Conservation (phyloP, 2,888 invertebrate species). For the Apamea crenata region DNA sequence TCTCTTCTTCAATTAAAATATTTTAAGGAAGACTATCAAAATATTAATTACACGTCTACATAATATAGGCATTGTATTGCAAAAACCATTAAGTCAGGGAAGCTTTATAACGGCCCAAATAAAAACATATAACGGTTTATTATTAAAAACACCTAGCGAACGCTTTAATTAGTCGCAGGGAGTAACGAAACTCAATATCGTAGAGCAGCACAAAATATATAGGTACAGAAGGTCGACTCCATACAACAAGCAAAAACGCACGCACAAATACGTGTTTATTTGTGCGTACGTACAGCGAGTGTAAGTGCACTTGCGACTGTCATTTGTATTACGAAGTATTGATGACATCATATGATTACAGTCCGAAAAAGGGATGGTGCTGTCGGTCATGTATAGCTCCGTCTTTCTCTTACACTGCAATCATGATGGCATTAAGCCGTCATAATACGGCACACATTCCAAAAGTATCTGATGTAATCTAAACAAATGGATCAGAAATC, state of each 20-base stretch:
- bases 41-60: conserved; percentile 23
- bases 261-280: too few species aligned
- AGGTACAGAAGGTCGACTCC: conserved; percentile 10
- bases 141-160: conserved; percentile 56
- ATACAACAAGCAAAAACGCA: background rate
- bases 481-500: background rate
- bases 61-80: conserved; percentile 3
- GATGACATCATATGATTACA: too few species aligned
- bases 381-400: too few species aligned
- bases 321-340: background rate
- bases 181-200: conserved; percentile 64
- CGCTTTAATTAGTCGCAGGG: conserved; percentile 59
- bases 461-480: background rate
- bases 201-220: background rate
- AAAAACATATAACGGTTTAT: conserved; percentile 42
- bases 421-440: too few species aligned
- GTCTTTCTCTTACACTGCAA: too few species aligned
- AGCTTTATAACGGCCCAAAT: conserved; percentile 37
- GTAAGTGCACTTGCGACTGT: background rate
- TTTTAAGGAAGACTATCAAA: conserved; percentile 8
- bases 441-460: background rate
- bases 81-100: conserved; percentile 48
- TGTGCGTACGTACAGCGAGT: background rate
- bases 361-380: too few species aligned
- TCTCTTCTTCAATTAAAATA: background rate